A percentile compares a stretch with the other conserved stretches of the same genome.
These are phyloP conservation scores for Orussus abietinus DNA, from an alignment of 1,140 invertebrate species.

Conservation along the genomic window DNA sequence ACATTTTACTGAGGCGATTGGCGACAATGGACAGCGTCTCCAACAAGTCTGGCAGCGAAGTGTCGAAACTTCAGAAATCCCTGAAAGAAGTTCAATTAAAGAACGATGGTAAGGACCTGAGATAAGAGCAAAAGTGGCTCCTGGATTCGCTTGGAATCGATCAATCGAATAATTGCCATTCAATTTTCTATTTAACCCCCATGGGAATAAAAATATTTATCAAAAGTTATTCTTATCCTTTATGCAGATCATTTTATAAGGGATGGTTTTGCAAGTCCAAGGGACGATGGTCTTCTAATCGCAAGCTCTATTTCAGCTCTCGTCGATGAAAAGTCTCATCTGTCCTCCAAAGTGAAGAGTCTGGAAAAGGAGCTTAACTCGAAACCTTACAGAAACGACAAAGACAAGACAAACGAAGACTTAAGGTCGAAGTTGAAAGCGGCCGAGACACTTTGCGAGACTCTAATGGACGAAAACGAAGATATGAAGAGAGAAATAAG, in stretches of 20 bases:
- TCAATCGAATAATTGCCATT: no score
- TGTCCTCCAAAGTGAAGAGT: conserved; percentile 52
- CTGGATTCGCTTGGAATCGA: no score
- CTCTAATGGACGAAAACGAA: conserved; percentile 95
- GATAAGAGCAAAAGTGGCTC: background rate
- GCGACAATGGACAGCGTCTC: conserved; percentile 72
- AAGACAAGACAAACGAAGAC: conserved; percentile 61
- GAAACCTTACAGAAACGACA: conserved; percentile 53
- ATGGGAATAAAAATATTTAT: no score
- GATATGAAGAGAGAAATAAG: conserved; percentile 90
- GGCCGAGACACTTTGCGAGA: conserved; percentile 85
- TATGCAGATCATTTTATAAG: no score
- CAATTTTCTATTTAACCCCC: no score
- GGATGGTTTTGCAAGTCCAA: no score
- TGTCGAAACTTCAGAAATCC: conserved; percentile 74
- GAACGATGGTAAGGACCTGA: conserved; percentile 69
- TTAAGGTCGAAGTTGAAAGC: conserved; percentile 75
- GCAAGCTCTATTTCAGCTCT: no score
- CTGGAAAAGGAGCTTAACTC: conserved; percentile 49
- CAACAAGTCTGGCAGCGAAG: conserved; percentile 62
- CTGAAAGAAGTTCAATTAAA: conserved; percentile 78
- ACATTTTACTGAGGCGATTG: conserved; percentile 72
- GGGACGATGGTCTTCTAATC: no score
- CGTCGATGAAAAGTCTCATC: conserved; percentile 44
- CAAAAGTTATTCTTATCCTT: no score